These are phyloP conservation scores for Corvus hawaiiensis DNA, from an alignment of 2,113 vertebrate genomes.

Conservation along the genomic window DNA sequence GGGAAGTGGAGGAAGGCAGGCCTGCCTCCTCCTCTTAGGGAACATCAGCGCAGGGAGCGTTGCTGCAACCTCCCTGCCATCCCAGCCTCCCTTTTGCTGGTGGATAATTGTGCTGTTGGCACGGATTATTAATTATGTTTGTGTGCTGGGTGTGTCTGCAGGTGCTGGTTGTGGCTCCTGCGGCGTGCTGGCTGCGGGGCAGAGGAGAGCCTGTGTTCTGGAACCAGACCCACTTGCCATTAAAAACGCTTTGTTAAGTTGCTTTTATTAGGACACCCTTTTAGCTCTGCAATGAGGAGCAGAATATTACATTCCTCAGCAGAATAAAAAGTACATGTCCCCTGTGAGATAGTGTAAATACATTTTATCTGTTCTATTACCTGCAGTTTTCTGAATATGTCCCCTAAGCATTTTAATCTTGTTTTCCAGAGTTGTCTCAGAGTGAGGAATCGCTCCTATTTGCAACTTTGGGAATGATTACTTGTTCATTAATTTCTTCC, in stretches of 20 bases:
- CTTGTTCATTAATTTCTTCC: constrained; percentile 66
- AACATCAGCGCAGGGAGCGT: rapidly evolving
- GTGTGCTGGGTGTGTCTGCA: not conserved
- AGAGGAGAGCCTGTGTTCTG: not conserved
- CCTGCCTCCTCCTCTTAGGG: not conserved
- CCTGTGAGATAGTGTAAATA: constrained; percentile 65
- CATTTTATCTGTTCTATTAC: constrained; percentile 63
- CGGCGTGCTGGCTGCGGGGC: rapidly evolving
- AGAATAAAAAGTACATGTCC: constrained; percentile 48
- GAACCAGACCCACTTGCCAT: not conserved
- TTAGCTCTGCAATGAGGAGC: constrained; percentile 28
- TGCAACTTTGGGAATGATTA: constrained; percentile 68
- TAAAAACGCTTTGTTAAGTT: constrained; percentile 7
- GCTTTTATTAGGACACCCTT: constrained; percentile 19
- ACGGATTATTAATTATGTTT: not conserved
- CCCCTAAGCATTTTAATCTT: constrained; percentile 69
- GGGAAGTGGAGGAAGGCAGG: not conserved
- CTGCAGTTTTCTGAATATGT: constrained; percentile 53
- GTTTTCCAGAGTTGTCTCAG: constrained; percentile 67
- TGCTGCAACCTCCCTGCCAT: not conserved
- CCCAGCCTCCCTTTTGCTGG: not conserved
- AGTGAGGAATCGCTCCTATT: constrained; percentile 61
- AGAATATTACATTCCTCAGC: constrained; percentile 61
- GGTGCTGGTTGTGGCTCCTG: not conserved
- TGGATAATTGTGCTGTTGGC: not conserved